Conservation (phyloP, 2,888 invertebrate species). For the Aleiodes alternator region DNA sequence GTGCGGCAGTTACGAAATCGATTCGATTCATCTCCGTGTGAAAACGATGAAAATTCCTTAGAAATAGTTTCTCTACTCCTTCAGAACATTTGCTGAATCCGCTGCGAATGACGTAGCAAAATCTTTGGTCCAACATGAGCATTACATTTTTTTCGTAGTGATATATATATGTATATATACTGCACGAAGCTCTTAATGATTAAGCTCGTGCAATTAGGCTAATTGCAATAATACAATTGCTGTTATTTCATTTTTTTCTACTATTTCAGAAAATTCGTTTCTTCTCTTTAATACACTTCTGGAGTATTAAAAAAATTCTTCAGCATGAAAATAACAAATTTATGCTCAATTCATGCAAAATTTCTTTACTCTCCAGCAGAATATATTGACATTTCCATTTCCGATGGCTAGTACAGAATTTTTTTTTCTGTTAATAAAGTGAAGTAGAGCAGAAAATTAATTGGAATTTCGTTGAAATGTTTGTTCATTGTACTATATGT, state of each 20-base stretch:
- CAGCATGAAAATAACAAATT: too few species aligned
- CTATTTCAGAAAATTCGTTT: neutral
- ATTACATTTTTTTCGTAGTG: slow-evolving; percentile 7
- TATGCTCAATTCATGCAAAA: too few species aligned
- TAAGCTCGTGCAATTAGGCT: slow-evolving; percentile 2
- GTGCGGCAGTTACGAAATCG: slow-evolving; percentile 1
- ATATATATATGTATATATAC: neutral
- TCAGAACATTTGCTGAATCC: neutral
- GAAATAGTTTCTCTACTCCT: slow-evolving; percentile 10
- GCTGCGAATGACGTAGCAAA: neutral
- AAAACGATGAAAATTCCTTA: slow-evolving; percentile 29
- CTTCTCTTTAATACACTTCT: neutral
- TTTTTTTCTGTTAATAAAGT: too few species aligned
- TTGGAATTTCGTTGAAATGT: too few species aligned
- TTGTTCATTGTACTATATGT: too few species aligned
- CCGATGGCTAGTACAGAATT: too few species aligned
- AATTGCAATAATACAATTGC: slow-evolving; percentile 17
- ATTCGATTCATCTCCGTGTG: slow-evolving; percentile 15
- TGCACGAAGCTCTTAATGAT: neutral
- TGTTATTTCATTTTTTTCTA: slow-evolving; percentile 28
- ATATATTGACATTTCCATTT: too few species aligned
- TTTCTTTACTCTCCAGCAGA: too few species aligned
- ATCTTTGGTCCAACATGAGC: neutral
- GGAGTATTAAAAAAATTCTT: too few species aligned
- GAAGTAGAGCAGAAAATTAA: too few species aligned